Base-by-base conservation (phyloP, 1,140 invertebrate species). In the Archivesica marissinica region DNA sequence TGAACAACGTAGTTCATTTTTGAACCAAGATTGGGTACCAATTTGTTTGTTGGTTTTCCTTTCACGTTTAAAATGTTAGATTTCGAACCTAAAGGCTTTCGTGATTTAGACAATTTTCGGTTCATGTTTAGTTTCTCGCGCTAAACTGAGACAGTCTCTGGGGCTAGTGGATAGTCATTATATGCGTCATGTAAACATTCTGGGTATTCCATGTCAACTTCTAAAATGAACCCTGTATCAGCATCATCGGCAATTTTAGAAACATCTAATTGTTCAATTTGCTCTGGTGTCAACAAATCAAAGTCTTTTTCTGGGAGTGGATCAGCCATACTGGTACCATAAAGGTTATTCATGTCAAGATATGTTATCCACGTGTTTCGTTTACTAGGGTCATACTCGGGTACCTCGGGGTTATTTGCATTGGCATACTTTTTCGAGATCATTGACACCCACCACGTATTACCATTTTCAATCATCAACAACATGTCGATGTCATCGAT, bases 141-240 rank as follows among this genome's bases (percentile, higher is more conserved):
- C n/a, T n/a, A n/a, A n/a, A n/a, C n/a, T n/a, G n/a, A n/a, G n/a
- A n/a, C n/a, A n/a, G n/a, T n/a, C n/a, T n/a, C n/a, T n/a, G n/a
- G n/a, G n/a, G n/a, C n/a, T n/a, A n/a, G n/a, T n/a, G n/a, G n/a
- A n/a, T n/a, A n/a, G n/a, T n/a, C n/a, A n/a, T n/a, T n/a, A n/a
- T n/a, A n/a, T n/a, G 75, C 90, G 59, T 95, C 90, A 90, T 95
- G 95, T n/a, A 95, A 56, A 35, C 93, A 2, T 17, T 76, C 9
- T n/a, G 70, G 81, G 20, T 76, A 76, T 23, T 76, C 54, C n/a
- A 84, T n/a, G 38, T 93, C 15, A 80, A 84, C 81, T 39, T 84
- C 81, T 17, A 75, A 35, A 56, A 83, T 83, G 28, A 33, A 76
- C 2, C 70, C 41, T 11, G 28, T 52, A 4, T 59, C 23, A 20